Evolutionary conservation across 2,888 invertebrate species (phyloP).

Genomic region (Drosophila histrio): DNA sequence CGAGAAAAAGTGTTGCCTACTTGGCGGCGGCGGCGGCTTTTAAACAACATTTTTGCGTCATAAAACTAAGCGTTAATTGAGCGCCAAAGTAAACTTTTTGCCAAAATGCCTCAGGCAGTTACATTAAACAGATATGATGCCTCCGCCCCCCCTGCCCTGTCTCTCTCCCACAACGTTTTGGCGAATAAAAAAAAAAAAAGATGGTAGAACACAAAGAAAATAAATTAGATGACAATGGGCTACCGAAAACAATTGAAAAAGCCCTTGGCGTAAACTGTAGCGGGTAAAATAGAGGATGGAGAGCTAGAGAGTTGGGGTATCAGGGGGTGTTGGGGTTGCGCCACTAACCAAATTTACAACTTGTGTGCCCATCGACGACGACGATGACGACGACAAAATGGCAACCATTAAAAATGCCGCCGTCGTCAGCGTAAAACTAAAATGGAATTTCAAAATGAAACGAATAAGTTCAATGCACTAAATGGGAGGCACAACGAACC

Average conservation of each 20-base stretch:
- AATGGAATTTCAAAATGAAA: slow-evolving; percentile 52
- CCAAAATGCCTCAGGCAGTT: slow-evolving; percentile 51
- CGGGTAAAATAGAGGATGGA: not conserved
- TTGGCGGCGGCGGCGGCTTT: slow-evolving; percentile 54
- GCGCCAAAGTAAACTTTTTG: slow-evolving; percentile 57
- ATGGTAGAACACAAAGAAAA: slow-evolving; percentile 22
- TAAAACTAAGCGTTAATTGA: slow-evolving; percentile 76
- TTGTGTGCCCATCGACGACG: slow-evolving; percentile 42
- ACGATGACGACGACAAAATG: slow-evolving; percentile 45
- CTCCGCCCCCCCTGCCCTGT: not conserved
- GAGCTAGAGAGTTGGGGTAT: not conserved
- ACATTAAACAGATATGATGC: slow-evolving; percentile 59
- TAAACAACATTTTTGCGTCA: slow-evolving; percentile 56
- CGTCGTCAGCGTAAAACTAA: slow-evolving; percentile 47
- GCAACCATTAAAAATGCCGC: slow-evolving; percentile 67
- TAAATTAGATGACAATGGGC: slow-evolving; percentile 61
- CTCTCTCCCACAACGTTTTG: not conserved
- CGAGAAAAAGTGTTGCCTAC: slow-evolving; percentile 55
- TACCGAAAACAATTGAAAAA: slow-evolving; percentile 59
- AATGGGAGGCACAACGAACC: slow-evolving; percentile 43
- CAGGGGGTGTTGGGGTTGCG: not conserved
- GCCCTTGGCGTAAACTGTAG: slow-evolving; percentile 47
- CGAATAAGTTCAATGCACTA: slow-evolving; percentile 51
- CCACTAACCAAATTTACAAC: slow-evolving; percentile 71
- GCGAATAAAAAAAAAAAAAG: not conserved